Base-by-base conservation (phyloP, 2,113 vertebrate genomes). In the Theristicus caerulescens region DNA sequence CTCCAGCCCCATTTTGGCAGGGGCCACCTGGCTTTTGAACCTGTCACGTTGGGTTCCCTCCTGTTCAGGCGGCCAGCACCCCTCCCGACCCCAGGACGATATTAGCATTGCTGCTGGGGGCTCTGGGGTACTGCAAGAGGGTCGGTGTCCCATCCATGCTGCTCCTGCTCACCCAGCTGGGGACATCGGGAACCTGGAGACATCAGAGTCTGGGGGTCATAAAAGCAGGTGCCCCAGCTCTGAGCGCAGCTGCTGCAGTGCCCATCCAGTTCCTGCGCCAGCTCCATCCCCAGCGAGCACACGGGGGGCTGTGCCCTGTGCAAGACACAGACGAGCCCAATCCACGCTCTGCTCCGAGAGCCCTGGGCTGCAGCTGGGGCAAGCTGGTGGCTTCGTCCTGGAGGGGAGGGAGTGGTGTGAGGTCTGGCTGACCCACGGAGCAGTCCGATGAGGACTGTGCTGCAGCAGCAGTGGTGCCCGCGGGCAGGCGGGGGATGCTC, bases 241-340 rank as follows among this genome's bases (percentile, higher is more conserved):
- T 69, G 51, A 80, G 27, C 18, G 24, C 0, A 2, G 36, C 38
- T 67, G 7, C 52, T 54, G 51, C 3, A 3, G 8, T 49, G 31
- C 38, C 47, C 1, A 2, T 29, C 62, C 0, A 0, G 15, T 51
- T 86, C 52, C 90, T 79, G 46, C 0, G 0, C 36, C 64, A 59
- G 42, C 47, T 83, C 38, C 42, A 40, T 6, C 44, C 0, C 0
- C 64, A 61, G 36, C 13, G 52, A 62, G 25, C 14, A 26, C 54
- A 66, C 21, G 6, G n/a, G 64, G 40, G 29, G 14, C 14, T 72
- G 54, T 91, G 67, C n/a, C 42, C 47, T 76, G 55, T 44, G 40
- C 3, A 0, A 2, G n/a, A 0, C 2, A 4, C 67, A 71, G 62
- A 14, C 5, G 9, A 44, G 49, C n/a, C 20, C 1, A 1, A 22